These are phyloP conservation scores for Rhogogaster chlorosoma DNA, from an alignment of 2,888 invertebrate species.

Conservation along the genomic window DNA sequence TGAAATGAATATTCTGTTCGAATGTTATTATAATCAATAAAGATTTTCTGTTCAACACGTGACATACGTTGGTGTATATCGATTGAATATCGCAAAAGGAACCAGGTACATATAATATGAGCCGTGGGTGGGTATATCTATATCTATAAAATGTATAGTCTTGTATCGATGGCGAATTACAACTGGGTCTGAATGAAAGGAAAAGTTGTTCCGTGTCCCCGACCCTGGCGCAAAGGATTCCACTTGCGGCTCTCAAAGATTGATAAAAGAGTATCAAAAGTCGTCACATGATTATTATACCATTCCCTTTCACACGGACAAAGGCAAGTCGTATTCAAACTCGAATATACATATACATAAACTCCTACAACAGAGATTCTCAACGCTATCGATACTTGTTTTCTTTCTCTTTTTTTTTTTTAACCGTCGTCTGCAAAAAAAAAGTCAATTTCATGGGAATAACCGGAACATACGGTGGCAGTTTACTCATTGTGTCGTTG, in stretches of 20 bases:
- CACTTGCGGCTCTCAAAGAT: slow-evolving; percentile 36
- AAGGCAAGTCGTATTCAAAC: slow-evolving; percentile 15
- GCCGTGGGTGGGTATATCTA: neutral
- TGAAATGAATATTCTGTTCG: neutral
- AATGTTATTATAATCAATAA: neutral
- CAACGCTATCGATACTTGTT: neutral
- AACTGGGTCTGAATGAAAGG: slow-evolving; percentile 44
- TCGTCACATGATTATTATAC: slow-evolving; percentile 34
- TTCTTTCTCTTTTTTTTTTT: neutral
- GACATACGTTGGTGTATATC: neutral
- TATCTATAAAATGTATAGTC: neutral
- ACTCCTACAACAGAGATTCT: neutral
- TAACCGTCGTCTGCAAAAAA: neutral
- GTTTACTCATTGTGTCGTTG: neutral
- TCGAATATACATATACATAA: neutral
- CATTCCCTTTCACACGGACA: slow-evolving; percentile 32
- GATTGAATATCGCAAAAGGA: neutral
- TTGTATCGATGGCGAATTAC: slow-evolving; percentile 11
- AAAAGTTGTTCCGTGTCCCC: slow-evolving; percentile 47
- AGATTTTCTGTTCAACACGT: neutral
- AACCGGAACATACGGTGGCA: neutral
- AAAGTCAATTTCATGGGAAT: neutral
- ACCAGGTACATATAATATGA: neutral
- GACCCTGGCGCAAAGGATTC: slow-evolving; percentile 48
- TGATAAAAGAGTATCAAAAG: slow-evolving; percentile 48